Percentiles rank a stretch among this genome's conserved stretches.
Evolutionary conservation across 2,797 vertebrate genomes (phyloP).

Genomic region (Esox lucius): DNA sequence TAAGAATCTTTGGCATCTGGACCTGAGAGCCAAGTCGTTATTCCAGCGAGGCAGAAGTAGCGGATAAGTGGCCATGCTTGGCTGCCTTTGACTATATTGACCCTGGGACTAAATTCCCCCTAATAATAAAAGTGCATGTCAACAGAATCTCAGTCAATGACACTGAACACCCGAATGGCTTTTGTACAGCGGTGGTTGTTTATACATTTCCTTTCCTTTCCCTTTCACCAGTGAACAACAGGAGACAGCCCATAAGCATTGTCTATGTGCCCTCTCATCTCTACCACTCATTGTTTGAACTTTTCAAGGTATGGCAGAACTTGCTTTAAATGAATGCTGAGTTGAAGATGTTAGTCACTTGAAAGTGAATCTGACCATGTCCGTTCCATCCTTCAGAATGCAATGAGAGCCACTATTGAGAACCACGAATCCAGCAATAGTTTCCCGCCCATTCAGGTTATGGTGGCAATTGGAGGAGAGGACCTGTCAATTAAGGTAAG

Average conservation of each 20-base stretch:
- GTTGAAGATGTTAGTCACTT: not conserved
- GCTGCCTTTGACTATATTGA: constrained; percentile 53
- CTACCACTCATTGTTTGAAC: constrained; percentile 96
- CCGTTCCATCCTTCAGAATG: constrained; percentile 73
- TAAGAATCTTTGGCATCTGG: constrained; percentile 35
- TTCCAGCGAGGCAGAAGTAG: constrained; percentile 40
- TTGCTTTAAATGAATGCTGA: too few species aligned
- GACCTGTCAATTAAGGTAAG: constrained; percentile 89
- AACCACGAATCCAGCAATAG: constrained; percentile 77
- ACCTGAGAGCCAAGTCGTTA: constrained; percentile 50
- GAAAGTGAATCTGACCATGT: constrained; percentile 22
- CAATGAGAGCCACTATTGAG: constrained; percentile 94
- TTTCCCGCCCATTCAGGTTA: constrained; percentile 83
- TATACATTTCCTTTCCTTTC: not conserved
- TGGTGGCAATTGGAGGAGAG: constrained; percentile 90
- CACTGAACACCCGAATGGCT: not conserved
- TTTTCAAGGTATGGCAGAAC: constrained; percentile 84
- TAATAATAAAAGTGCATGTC: not conserved
- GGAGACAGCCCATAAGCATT: constrained; percentile 79
- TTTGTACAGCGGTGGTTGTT: not conserved
- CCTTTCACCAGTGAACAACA: constrained; percentile 68
- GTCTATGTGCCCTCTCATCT: constrained; percentile 94
- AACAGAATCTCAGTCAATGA: not conserved
- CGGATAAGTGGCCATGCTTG: constrained; percentile 26
- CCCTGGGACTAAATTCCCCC: constrained; percentile 34